A percentile compares a stretch with the other conserved stretches of the same genome.
Evolutionary conservation across 2,888 invertebrate species (phyloP).

Genomic region (Tenthredo livida): DNA sequence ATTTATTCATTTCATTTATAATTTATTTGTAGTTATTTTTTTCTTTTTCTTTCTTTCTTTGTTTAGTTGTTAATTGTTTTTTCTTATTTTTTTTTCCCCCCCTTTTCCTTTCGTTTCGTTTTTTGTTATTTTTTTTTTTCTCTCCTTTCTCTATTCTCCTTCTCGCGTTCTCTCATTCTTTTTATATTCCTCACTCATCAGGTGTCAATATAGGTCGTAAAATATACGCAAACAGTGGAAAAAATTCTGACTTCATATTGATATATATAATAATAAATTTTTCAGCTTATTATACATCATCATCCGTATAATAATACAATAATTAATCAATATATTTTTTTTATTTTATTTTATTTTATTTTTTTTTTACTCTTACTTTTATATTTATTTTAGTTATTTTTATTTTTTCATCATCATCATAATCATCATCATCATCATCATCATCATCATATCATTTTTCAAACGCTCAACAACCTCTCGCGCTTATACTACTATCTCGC

Average conservation of each 20-base stretch:
- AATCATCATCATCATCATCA: constrained; percentile 39
- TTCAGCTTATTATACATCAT: constrained; percentile 76
- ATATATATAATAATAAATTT: constrained; percentile 72
- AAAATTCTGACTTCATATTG: constrained; percentile 74
- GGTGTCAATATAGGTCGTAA: constrained; percentile 71
- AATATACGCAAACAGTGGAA: constrained; percentile 74
- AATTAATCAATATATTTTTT: constrained; percentile 53
- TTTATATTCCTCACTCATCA: constrained; percentile 60
- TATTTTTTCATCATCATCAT: constrained; percentile 47
- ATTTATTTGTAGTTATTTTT: constrained; percentile 65
- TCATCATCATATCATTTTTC: constrained; percentile 51
- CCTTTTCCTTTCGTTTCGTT: too few species aligned
- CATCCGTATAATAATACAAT: constrained; percentile 53
- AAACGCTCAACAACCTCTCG: constrained; percentile 53
- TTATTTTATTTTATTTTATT: constrained; percentile 20
- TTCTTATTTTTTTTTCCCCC: neutral
- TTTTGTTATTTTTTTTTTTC: neutral
- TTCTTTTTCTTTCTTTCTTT: neutral
- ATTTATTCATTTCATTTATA: constrained; percentile 66
- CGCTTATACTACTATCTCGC: constrained; percentile 43
- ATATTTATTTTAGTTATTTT: constrained; percentile 50
- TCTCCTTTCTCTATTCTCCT: neutral
- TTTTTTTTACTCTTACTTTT: constrained; percentile 48
- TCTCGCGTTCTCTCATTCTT: constrained; percentile 50
- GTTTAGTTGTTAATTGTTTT: neutral